These are phyloP conservation scores for Molossus molossus DNA, from an alignment of 2,797 vertebrate species.

Conservation along the genomic window DNA sequence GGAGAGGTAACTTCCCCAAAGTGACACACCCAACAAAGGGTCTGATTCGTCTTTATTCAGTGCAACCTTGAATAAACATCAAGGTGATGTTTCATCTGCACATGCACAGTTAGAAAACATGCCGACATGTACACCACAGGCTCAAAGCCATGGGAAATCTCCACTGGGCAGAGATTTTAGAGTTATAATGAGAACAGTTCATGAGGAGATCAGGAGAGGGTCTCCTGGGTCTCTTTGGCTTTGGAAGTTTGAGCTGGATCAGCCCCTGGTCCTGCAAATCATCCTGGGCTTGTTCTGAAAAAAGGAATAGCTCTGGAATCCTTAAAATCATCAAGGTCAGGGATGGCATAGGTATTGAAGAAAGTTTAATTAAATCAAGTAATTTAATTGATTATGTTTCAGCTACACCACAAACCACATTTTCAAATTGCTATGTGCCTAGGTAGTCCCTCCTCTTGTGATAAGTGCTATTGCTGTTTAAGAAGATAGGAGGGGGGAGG, in stretches of 20 bases:
- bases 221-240: background rate
- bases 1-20: background rate
- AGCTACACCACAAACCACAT: background rate
- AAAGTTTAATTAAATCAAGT: background rate
- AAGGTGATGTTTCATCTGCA: background rate
- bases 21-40: background rate
- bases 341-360: background rate
- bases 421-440: background rate
- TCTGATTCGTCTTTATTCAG: background rate
- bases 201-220: background rate
- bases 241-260: background rate
- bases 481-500: background rate
- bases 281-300: background rate
- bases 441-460: background rate
- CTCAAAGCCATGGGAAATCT: background rate
- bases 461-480: background rate
- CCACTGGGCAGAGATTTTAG: background rate
- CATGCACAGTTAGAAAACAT: background rate
- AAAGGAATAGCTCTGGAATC: background rate
- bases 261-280: background rate
- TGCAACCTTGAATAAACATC: background rate
- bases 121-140: background rate
- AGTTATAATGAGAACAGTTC: background rate
- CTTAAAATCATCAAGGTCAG: background rate
- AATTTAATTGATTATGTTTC: background rate